These are phyloP conservation scores for Penaeus chinensis DNA, from an alignment of 1,140 invertebrate genomes.

Conservation along the genomic window DNA sequence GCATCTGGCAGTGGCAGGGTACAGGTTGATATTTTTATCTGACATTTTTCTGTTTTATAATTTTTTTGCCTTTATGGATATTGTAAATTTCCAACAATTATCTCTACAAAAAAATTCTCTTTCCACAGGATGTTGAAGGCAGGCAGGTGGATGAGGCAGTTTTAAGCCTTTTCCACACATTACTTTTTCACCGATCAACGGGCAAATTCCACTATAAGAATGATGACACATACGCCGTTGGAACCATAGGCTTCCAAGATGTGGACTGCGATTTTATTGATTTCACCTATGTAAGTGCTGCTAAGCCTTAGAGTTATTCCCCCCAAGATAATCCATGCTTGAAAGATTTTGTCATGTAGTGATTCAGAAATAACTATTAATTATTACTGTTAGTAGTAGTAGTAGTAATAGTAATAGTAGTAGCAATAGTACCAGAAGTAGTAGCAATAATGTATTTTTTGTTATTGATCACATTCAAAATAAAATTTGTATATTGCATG, in stretches of 20 bases:
- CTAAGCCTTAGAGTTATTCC: background rate
- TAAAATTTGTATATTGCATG: no score
- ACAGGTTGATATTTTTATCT: no score
- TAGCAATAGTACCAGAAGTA: no score
- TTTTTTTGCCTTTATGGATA: no score
- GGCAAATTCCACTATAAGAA: slow-evolving; percentile 96
- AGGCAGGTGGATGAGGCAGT: slow-evolving; percentile 95
- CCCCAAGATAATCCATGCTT: no score
- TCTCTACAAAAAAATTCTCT: slow-evolving; percentile 46
- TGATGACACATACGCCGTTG: slow-evolving; percentile 93
- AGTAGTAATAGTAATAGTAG: background rate
- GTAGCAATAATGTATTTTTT: no score
- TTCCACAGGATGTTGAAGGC: slow-evolving; percentile 81
- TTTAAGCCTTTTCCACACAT: slow-evolving; percentile 92
- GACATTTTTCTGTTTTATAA: no score
- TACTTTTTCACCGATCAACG: slow-evolving; percentile 92
- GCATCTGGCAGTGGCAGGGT: no score
- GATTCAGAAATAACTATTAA: slow-evolving; percentile 8
- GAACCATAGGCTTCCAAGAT: slow-evolving; percentile 93
- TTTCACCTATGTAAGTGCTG: slow-evolving; percentile 86
- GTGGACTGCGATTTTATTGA: slow-evolving; percentile 98
- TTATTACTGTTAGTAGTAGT: no score
- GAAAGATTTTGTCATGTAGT: background rate
- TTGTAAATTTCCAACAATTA: no score
- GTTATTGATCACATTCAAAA: no score